phyloP scores from a whole-genome alignment of 2,113 vertebrate species.

The Neotoma lepida region DNA sequence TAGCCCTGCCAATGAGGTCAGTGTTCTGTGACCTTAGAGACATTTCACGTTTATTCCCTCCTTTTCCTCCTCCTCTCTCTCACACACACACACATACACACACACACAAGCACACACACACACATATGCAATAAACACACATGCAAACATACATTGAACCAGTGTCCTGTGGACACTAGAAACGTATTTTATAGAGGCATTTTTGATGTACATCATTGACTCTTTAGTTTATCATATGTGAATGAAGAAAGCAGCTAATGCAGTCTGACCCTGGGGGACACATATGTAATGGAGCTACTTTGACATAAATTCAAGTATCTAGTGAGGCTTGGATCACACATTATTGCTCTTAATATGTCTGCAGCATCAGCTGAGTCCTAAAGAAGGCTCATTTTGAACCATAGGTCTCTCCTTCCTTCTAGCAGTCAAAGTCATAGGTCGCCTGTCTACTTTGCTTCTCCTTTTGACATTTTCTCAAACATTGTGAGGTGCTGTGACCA shows the following conservation, averaged over 20 bases:
- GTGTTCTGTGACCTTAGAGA: conserved; percentile 92
- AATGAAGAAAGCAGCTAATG: conserved; percentile 83
- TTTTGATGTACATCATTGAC: conserved; percentile 73
- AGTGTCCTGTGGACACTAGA: conserved; percentile 53
- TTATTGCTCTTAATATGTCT: conserved; percentile 78
- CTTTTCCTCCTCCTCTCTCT: not conserved
- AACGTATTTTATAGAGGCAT: conserved; percentile 51
- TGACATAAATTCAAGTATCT: conserved; percentile 83
- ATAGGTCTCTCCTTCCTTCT: conserved; percentile 67
- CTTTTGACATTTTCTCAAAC: conserved; percentile 48
- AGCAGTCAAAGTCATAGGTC: conserved; percentile 75
- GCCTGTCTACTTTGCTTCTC: conserved; percentile 64
- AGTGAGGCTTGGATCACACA: conserved; percentile 79
- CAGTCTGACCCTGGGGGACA: conserved; percentile 85
- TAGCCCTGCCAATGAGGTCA: conserved; percentile 95
- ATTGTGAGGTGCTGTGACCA: conserved; percentile 16
- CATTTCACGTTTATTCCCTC: conserved; percentile 83
- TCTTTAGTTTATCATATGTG: conserved; percentile 80
- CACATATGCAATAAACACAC: not conserved
- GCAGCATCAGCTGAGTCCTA: not conserved
- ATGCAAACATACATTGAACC: conserved; percentile 43
- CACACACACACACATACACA: not conserved
- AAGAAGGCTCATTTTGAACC: conserved; percentile 73
- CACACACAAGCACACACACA: not conserved
- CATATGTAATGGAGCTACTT: conserved; percentile 85